Conservation (phyloP, 2,797 vertebrate genomes). For the Synanceia verrucosa region DNA sequence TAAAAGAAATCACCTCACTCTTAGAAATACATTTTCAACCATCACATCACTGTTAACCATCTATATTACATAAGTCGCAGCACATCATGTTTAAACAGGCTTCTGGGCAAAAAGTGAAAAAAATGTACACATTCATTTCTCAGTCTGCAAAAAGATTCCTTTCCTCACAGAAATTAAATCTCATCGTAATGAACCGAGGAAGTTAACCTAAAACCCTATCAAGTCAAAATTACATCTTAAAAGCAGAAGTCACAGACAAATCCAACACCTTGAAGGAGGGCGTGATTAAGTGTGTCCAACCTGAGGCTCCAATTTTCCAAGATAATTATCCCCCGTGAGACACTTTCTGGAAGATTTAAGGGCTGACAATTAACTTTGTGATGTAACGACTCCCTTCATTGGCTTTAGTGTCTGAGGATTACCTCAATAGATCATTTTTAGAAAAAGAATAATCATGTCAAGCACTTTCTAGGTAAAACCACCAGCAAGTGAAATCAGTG, state of each 20-base stretch:
- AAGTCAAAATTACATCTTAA: conserved; percentile 52
- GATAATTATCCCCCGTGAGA: conserved; percentile 46
- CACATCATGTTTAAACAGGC: conserved; percentile 2
- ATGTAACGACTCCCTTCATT: conserved; percentile 38
- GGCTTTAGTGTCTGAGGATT: conserved; percentile 24
- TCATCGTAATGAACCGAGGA: conserved; percentile 36
- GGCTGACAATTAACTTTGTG: conserved; percentile 55
- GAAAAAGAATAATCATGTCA: conserved; percentile 31
- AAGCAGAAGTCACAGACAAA: conserved; percentile 51
- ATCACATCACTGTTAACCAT: background rate
- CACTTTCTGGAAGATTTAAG: conserved; percentile 48
- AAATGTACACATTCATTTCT: conserved; percentile 2
- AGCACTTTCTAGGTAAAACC: conserved; percentile 38
- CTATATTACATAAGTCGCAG: background rate
- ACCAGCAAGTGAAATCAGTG: conserved; percentile 2
- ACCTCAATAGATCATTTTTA: conserved; percentile 35
- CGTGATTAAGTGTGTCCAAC: conserved; percentile 58
- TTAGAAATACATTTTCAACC: background rate
- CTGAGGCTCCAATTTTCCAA: conserved; percentile 52
- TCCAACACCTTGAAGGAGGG: conserved; percentile 55
- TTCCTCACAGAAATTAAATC: conserved; percentile 44
- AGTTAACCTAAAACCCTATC: conserved; percentile 39
- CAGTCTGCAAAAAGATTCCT: conserved; percentile 18
- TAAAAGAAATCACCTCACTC: background rate
- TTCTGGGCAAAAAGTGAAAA: background rate